A percentile compares a stretch with the other conserved stretches of the same genome.
phyloP scores from a whole-genome alignment of 2,797 vertebrate genomes.

The Sarcoramphus papa region DNA sequence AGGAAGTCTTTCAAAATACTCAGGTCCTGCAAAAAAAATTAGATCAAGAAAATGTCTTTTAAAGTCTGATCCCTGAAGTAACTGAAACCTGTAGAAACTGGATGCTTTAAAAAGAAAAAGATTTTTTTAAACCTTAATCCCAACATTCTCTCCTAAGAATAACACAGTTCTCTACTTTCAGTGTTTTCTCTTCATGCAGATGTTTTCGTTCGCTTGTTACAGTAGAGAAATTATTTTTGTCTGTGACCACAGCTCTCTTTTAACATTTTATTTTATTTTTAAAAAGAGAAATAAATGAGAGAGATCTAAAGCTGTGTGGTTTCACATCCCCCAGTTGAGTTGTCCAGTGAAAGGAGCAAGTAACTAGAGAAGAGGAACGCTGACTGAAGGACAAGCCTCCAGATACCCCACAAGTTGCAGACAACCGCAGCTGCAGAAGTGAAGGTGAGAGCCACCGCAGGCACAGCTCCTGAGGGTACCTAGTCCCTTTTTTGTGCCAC shows the following conservation, averaged over 20 bases:
- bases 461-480: neutral
- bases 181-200: conserved; percentile 30
- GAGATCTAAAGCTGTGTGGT: neutral
- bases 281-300: conserved; percentile 8
- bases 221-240: neutral
- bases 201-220: conserved; percentile 29
- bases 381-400: neutral
- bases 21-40: conserved; percentile 36
- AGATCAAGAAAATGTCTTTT: conserved; percentile 42
- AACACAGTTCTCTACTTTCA: conserved; percentile 41
- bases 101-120: conserved; percentile 16
- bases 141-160: conserved; percentile 52
- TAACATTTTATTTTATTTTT: conserved; percentile 10
- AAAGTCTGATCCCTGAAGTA: conserved; percentile 39
- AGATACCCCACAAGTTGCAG: neutral
- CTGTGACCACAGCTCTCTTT: neutral
- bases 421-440: neutral
- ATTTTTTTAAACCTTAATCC: conserved; percentile 51
- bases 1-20: conserved; percentile 60
- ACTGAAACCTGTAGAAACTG: conserved; percentile 19
- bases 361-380: neutral
- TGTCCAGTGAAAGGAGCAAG: neutral
- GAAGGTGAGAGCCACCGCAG: neutral
- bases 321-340: neutral
- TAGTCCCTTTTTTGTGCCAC: neutral